Evolutionary conservation across 2,113 vertebrate genomes (phyloP).

Genomic region (Bambusicola thoracicus): DNA sequence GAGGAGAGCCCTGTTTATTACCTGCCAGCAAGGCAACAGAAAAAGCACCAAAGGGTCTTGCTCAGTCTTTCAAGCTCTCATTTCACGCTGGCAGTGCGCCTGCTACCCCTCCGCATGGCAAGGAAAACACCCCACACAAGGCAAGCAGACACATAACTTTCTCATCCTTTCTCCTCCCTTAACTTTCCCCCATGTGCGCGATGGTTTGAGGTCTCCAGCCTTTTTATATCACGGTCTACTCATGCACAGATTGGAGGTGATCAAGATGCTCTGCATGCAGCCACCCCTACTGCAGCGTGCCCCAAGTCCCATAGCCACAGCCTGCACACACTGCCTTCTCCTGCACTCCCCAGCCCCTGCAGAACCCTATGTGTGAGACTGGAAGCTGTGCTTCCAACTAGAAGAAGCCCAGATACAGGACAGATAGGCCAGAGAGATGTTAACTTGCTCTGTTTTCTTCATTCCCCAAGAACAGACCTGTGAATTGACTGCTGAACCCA

Average conservation of each 20-base stretch:
- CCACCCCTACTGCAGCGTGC: background rate
- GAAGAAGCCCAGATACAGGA: background rate
- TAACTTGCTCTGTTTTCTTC: rapidly evolving
- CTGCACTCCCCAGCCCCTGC: background rate
- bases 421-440: background rate
- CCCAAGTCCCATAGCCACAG: background rate
- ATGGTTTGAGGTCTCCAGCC: background rate
- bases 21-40: slow-evolving; percentile 3
- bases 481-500: background rate
- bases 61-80: background rate
- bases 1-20: background rate
- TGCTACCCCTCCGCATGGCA: rapidly evolving
- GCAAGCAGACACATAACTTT: background rate
- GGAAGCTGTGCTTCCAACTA: background rate
- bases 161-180: background rate
- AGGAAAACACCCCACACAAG: background rate
- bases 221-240: background rate
- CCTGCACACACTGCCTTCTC: rapidly evolving
- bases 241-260: background rate
- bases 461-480: background rate
- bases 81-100: background rate
- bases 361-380: background rate
- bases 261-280: background rate
- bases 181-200: rapidly evolving
- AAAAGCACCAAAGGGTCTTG: background rate